Base-by-base conservation (phyloP, 2,888 invertebrate species). In the Eudasyphora cyanicolor region DNA sequence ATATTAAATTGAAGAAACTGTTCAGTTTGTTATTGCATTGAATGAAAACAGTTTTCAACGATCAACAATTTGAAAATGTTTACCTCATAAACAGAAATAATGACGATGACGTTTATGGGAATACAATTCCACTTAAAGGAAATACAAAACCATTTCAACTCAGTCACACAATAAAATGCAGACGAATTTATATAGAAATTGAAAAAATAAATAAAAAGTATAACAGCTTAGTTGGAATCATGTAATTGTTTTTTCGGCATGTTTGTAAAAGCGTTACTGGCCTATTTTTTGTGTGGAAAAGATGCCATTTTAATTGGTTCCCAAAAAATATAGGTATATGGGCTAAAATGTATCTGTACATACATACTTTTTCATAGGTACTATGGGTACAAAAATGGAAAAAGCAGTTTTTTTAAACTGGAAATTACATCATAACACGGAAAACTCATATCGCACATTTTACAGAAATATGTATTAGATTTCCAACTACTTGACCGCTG, bases 21-120 rank as follows among this genome's bases (percentile, higher is more conserved):
- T 27, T 24, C 57, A 1, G 24, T 14, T 45, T 27, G 6, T 27
- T 57, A 57, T 57, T 2, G 14, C 27, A 57, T 12, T 27, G 49
- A 19, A 49, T 12, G 27, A 57, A 57, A 57, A 27, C 7, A 57
- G 10, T 24, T 57, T 57, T 57, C 27, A 57, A 67, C 42, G 21
- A 67, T 19, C 19, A 12, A 21, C 64, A 67, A 67, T 38, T 38
- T 38, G 38, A 35, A 64, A 64, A 64, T 38, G 38, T 35, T 64
- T 64, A 64, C 64, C 38, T 38, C 67, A 42, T 42, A 67, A 67
- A 67, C 14, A 67, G 67, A 64, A 64, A 64, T 38, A 24, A 67
- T 42, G 38, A 64, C 10, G 64, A 64, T 35, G 67, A 42, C 67
- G 24, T 67, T 67, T 67, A 67, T 67, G 67, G 67, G 67, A 67